Conservation (phyloP, 35 echinoderm and acorn worm genomes). For the Ophioderma brevispina region DNA sequence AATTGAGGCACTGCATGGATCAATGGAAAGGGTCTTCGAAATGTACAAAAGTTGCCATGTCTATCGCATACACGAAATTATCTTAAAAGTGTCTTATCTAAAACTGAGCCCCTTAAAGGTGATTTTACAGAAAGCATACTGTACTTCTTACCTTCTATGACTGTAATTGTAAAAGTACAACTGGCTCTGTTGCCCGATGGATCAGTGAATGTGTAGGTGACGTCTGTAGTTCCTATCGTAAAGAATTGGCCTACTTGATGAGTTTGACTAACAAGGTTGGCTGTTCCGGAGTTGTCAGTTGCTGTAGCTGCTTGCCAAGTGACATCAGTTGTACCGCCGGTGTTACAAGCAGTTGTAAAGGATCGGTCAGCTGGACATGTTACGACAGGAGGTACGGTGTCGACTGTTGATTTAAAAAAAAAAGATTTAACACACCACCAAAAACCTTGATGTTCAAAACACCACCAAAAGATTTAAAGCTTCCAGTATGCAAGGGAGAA, state of each 20-base stretch:
- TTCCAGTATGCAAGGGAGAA: too few relatives aligned
- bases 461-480: too few relatives aligned
- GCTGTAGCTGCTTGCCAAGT: not conserved
- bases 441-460: too few relatives aligned
- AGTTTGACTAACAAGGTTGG: not conserved
- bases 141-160: conserved; percentile 25
- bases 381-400: not conserved
- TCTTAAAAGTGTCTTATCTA: not conserved
- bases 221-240: not conserved
- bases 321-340: not conserved
- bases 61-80: not conserved
- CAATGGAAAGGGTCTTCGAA: too few relatives aligned
- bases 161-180: conserved; percentile 33
- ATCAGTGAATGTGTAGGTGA: conserved; percentile 57
- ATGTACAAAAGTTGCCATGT: not conserved
- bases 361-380: not conserved
- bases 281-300: not conserved
- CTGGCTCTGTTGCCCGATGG: conserved; percentile 28
- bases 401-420: not conserved
- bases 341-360: not conserved
- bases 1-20: too few relatives aligned
- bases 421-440: too few relatives aligned
- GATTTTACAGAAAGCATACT: not conserved
- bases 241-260: not conserved
- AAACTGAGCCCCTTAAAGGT: not conserved